Evolutionary conservation across 2,888 invertebrate species (phyloP), one percentile per base, ranked within the genome.

Genomic region (Rhagonycha lutea): DNA sequence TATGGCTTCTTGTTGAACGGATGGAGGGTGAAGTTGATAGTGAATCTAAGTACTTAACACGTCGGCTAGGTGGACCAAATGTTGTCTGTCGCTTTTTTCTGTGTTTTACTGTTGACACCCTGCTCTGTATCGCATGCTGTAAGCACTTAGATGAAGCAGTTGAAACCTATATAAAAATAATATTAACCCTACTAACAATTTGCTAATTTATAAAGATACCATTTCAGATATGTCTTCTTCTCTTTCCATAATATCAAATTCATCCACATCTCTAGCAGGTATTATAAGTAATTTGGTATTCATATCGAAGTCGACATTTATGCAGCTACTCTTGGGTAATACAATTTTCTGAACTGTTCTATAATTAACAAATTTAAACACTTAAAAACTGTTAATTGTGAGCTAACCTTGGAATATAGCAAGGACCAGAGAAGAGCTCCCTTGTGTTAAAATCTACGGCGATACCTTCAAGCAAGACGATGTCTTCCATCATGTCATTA

Each of bases 401-500:
- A 28, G 23, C 26, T 67, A 82, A 89, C 89, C 89, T 89, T 0
- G 91, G 91, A 80, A 92, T 89, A 76, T 91, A 90, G 69, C 89
- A 87, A 0, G 92, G 92, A 0, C 91, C 92, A 67, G 87, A 87
- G 79, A 90, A 91, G n/a, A 89, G 83, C 72, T 91, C 90, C 47
- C 88, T 87, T 0, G 90, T 90, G 4, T 89, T 88, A 80, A 88
- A 86, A 75, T 92, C 91, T 76, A 89, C 89, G 14, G 90, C 90
- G 24, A 89, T 82, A 0, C 92, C 92, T 75, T 91, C 90, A 11
- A 92, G 83, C 4, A 92, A 83, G 3, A 92, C 86, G 14, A 92
- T 89, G 78, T 91, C 91, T 79, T 90, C 89, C 86, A 91, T 90
- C 80, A 91, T 84, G 69, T 90, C 90, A 68, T 89, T 90, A 0